Evolutionary conservation across 2,113 vertebrate genomes (phyloP).

Genomic region (Brachyhypopomus occidentalis): DNA sequence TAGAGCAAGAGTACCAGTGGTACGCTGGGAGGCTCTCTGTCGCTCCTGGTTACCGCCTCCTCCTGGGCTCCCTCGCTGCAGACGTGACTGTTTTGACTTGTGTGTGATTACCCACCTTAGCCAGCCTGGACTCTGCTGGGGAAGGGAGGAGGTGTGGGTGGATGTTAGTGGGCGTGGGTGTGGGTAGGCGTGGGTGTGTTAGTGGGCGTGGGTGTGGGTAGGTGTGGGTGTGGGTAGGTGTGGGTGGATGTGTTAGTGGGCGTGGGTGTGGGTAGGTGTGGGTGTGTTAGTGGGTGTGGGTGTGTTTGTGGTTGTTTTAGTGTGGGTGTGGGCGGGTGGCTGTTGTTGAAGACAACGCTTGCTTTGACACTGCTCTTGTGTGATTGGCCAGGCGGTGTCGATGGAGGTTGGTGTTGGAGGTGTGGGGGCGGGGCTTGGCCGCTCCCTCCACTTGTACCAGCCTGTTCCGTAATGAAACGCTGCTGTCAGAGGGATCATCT

Average conservation of each 20-base stretch:
- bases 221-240: neutral
- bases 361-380: neutral
- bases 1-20: neutral
- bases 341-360: neutral
- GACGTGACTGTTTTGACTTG: constrained; percentile 36
- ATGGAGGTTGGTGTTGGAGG: constrained; percentile 22
- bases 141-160: neutral
- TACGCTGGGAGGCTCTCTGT: neutral
- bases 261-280: too few relatives aligned
- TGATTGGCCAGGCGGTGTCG: constrained; percentile 27
- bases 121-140: constrained; percentile 34
- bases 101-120: constrained; percentile 49
- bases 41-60: neutral
- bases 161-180: neutral
- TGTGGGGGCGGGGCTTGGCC: constrained; percentile 29
- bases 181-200: too few relatives aligned
- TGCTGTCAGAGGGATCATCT: constrained; percentile 58
- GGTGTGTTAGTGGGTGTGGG: neutral
- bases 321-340: neutral
- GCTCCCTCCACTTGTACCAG: constrained; percentile 66
- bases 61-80: neutral
- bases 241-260: too few relatives aligned
- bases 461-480: constrained; percentile 65
- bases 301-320: too few relatives aligned
- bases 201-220: too few relatives aligned